A percentile compares a stretch with the other conserved stretches of the same genome.
Evolutionary conservation across 2,888 invertebrate species (phyloP).

Genomic region (Halictus quadricinctus): DNA sequence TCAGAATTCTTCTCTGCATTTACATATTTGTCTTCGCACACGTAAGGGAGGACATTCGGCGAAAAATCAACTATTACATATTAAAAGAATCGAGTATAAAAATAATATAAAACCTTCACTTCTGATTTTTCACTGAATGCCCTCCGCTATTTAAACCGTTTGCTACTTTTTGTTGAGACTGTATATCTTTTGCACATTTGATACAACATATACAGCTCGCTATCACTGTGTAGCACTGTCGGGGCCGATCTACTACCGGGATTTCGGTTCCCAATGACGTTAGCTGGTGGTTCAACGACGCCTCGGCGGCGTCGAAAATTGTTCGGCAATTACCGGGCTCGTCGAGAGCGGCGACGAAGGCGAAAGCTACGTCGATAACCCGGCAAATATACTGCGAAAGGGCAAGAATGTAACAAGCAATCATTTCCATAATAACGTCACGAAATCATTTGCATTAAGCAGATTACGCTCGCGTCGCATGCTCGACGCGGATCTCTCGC

Average conservation of each 20-base stretch:
- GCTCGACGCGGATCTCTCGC: slow-evolving; percentile 14
- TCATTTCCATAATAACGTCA: slow-evolving; percentile 38
- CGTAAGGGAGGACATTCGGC: no score
- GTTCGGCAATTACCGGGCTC: slow-evolving; percentile 1
- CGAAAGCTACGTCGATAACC: slow-evolving; percentile 10
- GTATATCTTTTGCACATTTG: no score
- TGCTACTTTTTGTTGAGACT: no score
- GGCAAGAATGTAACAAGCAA: slow-evolving; percentile 29
- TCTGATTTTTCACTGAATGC: no score
- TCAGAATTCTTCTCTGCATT: no score
- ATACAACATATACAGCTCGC: no score
- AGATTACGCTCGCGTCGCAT: slow-evolving; percentile 31
- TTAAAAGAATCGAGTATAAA: no score
- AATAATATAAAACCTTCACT: no score
- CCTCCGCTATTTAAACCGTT: no score
- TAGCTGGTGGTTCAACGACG: neutral
- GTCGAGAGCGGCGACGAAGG: slow-evolving; percentile 9
- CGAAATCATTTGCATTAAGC: slow-evolving; percentile 40
- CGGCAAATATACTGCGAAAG: slow-evolving; percentile 18
- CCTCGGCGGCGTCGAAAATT: slow-evolving; percentile 8
- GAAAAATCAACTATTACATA: no score
- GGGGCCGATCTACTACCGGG: neutral
- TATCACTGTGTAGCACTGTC: no score
- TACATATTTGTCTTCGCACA: no score
- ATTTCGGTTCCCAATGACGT: neutral